phyloP scores from a whole-genome alignment of 2,113 vertebrate species.

The Ceratotherium simum region DNA sequence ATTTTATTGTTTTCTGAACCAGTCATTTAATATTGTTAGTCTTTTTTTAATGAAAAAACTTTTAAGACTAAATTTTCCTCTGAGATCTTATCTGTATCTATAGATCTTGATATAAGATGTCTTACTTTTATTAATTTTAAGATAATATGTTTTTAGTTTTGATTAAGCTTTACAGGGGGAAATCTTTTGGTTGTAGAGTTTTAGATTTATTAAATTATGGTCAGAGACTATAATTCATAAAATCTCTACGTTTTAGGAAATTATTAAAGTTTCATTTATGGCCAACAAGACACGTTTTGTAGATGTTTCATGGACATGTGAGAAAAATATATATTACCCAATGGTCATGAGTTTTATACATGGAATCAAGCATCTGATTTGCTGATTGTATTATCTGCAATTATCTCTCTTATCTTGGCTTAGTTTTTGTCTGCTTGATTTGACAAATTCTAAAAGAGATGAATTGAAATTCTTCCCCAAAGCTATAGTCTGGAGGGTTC shows the following conservation, averaged over 20 bases:
- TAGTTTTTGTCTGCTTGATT: slow-evolving; percentile 36
- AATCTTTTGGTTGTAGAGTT: not conserved
- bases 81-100: not conserved
- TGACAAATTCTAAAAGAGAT: not conserved
- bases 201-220: slow-evolving; percentile 25
- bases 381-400: not conserved
- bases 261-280: slow-evolving; percentile 21
- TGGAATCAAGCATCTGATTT: not conserved
- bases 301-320: not conserved
- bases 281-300: not conserved
- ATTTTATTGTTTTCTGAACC: slow-evolving; percentile 5
- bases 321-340: not conserved
- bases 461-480: not conserved
- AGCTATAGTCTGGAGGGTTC: not conserved
- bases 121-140: slow-evolving; percentile 45
- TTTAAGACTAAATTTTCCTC: not conserved
- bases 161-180: not conserved
- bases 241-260: not conserved
- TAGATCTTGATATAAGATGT: not conserved
- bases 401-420: not conserved
- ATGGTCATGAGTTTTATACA: not conserved
- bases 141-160: not conserved
- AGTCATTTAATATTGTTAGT: not conserved
- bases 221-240: not conserved
- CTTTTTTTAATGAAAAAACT: not conserved